These are phyloP conservation scores for Bujurquina vittata DNA, from an alignment of 2,113 vertebrate genomes.

Conservation along the genomic window DNA sequence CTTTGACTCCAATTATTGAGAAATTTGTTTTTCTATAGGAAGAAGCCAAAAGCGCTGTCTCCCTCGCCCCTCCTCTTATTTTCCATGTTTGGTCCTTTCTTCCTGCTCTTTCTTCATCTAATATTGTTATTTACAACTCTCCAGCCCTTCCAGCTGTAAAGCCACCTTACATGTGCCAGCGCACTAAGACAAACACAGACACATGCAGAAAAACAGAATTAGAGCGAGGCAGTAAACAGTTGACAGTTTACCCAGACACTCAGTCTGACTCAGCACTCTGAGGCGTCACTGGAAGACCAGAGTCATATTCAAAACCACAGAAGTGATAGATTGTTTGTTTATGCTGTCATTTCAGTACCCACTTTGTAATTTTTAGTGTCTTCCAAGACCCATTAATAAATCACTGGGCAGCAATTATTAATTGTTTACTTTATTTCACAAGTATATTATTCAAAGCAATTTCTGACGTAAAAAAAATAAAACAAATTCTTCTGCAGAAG, in stretches of 20 bases:
- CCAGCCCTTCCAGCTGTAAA: constrained; percentile 14
- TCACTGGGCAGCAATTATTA: background rate
- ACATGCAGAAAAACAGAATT: constrained; percentile 53
- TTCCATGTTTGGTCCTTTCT: background rate
- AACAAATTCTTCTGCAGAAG: background rate
- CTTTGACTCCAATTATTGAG: constrained; percentile 58
- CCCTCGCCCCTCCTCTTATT: constrained; percentile 13
- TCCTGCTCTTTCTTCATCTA: constrained; percentile 12
- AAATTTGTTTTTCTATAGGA: constrained; percentile 39
- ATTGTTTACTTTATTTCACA: background rate
- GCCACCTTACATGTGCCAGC: constrained; percentile 32
- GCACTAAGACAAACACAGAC: constrained; percentile 55
- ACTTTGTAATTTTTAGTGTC: background rate
- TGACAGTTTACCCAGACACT: constrained; percentile 50
- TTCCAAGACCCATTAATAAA: background rate
- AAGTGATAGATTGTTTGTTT: constrained; percentile 7
- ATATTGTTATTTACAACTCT: constrained; percentile 13
- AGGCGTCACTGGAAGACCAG: constrained; percentile 6
- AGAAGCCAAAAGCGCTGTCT: constrained; percentile 13
- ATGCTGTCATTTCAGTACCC: background rate
- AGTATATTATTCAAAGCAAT: background rate
- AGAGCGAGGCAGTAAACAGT: constrained; percentile 54
- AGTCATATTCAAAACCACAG: constrained; percentile 23
- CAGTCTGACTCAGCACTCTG: constrained; percentile 33
- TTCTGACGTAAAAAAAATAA: background rate